Percentiles rank a stretch among this genome's conserved stretches.
Evolutionary conservation across 2,113 vertebrate species (phyloP).

Genomic region (Notothenia rossii): DNA sequence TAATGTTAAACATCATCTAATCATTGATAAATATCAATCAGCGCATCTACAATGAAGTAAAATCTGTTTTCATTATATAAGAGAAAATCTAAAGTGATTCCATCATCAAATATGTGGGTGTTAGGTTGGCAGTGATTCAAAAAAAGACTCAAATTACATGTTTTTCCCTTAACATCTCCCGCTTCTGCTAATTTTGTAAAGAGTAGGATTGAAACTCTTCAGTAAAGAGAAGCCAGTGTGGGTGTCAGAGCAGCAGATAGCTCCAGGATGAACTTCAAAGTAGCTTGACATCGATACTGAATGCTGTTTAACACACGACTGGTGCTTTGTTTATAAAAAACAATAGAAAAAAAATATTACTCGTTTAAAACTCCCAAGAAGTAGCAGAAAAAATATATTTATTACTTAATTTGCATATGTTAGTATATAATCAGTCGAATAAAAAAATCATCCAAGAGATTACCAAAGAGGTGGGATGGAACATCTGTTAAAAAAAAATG

Average conservation of each 20-base stretch:
- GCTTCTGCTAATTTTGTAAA: not conserved
- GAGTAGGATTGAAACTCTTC: slow-evolving; percentile 41
- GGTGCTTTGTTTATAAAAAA: slow-evolving; percentile 70
- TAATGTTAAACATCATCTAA: too few species aligned
- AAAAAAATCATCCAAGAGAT: slow-evolving; percentile 60
- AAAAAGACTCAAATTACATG: not conserved
- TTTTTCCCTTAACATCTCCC: not conserved
- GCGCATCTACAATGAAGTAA: slow-evolving; percentile 1
- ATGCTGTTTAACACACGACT: slow-evolving; percentile 63
- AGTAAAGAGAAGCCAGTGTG: slow-evolving; percentile 17
- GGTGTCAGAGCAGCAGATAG: slow-evolving; percentile 33
- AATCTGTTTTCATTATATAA: not conserved
- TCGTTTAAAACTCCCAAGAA: slow-evolving; percentile 38
- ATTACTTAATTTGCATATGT: slow-evolving; percentile 54
- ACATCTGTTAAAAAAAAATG: slow-evolving; percentile 32
- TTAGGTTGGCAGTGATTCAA: not conserved
- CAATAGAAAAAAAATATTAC: not conserved
- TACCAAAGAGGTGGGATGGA: slow-evolving; percentile 69
- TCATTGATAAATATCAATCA: too few species aligned
- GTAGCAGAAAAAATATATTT: slow-evolving; percentile 35
- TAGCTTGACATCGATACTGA: slow-evolving; percentile 33
- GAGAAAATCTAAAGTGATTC: not conserved
- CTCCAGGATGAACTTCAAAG: slow-evolving; percentile 33
- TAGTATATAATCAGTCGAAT: slow-evolving; percentile 45
- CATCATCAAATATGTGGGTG: not conserved